Percentiles rank a stretch among this genome's conserved stretches.
Conservation (phyloP, 2,797 vertebrate species). For the Spheniscus humboldti region DNA sequence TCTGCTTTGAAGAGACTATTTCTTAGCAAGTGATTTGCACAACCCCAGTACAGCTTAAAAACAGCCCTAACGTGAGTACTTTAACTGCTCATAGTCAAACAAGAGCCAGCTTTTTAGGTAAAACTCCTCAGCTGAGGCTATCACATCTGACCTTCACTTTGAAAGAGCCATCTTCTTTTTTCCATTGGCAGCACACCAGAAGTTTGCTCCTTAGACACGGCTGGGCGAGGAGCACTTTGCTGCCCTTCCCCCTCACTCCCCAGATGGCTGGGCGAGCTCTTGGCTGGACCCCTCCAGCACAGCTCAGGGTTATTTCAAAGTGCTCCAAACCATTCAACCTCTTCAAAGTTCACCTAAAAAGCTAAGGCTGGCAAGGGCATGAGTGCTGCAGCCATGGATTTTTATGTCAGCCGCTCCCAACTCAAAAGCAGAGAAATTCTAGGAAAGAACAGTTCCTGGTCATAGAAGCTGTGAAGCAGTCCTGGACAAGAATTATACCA, state of each 20-base stretch:
- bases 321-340: neutral
- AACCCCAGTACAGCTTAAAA: neutral
- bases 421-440: neutral
- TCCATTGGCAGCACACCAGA: neutral
- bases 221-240: neutral
- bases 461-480: neutral
- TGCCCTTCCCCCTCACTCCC: neutral
- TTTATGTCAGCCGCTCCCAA: neutral
- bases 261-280: neutral
- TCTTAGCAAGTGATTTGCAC: neutral
- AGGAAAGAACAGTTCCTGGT: neutral
- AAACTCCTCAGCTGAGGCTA: neutral
- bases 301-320: neutral
- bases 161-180: neutral
- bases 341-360: constrained; percentile 17
- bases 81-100: neutral
- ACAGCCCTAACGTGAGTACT: neutral
- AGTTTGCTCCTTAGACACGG: neutral
- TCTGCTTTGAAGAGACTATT: neutral
- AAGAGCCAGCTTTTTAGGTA: neutral
- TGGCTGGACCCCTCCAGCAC: neutral
- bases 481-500: neutral
- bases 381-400: neutral
- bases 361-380: neutral
- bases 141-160: neutral